These are phyloP conservation scores for Carlito syrichta DNA, from an alignment of 2,113 vertebrate species.

Conservation along the genomic window DNA sequence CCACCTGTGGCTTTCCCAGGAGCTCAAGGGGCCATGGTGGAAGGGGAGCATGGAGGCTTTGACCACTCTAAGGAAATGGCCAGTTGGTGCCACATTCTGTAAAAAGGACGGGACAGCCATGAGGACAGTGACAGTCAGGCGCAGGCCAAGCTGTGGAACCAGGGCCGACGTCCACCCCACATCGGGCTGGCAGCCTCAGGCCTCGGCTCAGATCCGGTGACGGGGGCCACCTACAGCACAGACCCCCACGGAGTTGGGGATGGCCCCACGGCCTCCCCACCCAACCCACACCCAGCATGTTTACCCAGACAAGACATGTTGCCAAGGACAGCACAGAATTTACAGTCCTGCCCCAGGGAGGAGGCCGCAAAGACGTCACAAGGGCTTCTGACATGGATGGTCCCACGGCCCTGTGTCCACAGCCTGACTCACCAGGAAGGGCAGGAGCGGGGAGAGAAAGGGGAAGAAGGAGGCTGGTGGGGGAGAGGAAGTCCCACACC, in stretches of 20 bases:
- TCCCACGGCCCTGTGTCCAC: neutral
- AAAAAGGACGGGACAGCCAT: neutral
- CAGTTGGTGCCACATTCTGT: no score
- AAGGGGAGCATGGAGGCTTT: no score
- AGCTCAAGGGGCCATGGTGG: rapidly evolving
- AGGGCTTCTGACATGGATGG: neutral
- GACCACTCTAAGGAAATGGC: neutral
- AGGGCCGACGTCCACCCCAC: no score
- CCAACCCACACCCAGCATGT: neutral
- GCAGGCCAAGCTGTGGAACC: rapidly evolving
- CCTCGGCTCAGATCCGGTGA: no score
- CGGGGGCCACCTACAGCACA: neutral
- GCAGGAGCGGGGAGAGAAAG: rapidly evolving
- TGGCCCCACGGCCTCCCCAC: rapidly evolving
- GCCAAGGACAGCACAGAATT: neutral
- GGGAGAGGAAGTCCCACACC: neutral
- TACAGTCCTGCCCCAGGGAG: neutral
- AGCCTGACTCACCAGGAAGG: slow-evolving; percentile 57
- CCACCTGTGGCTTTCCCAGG: neutral
- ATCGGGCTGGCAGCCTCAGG: no score
- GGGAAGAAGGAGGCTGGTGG: no score
- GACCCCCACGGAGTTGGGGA: neutral
- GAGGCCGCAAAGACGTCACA: slow-evolving; percentile 1
- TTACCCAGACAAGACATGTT: neutral
- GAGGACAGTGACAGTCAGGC: neutral